Evolutionary conservation across 2,888 invertebrate genomes (phyloP), one percentile per base, ranked within the genome.

Genomic region (Epinotia brunnichana): DNA sequence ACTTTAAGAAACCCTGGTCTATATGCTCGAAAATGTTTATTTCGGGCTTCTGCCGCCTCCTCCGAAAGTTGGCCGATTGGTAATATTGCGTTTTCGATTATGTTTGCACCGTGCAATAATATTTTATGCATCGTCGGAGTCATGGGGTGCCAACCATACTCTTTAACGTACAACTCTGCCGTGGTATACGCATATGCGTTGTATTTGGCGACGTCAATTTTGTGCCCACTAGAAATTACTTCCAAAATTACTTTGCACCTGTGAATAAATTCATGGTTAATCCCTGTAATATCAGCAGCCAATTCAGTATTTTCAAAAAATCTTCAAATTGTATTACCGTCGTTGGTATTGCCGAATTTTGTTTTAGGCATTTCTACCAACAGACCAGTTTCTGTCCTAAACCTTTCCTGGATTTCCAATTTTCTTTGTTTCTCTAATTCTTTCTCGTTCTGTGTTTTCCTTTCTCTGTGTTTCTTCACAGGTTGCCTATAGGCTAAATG

Each of bases 1-100:
- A n/a, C n/a, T n/a, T n/a, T n/a, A n/a, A n/a, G n/a, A n/a, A n/a
- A n/a, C n/a, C n/a, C n/a, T n/a, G n/a, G n/a, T n/a, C n/a, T n/a
- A n/a, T n/a, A n/a, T n/a, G 2, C 21, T 24, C 79, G 63, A 67
- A 78, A 79, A 74, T 81, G 76, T 70, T 81, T 83, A 64, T 83
- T 82, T n/a, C 80, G 66, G 19, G 74, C 73, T 39, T 74, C 75
- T 35, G 78, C 60, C 1, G 60, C 60, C 9, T 60, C 60, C 13
- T 60, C 60, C 1, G 60, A 60, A 2, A 60, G 17, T 19, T 60
- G 41, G 39, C 60, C 60, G 15, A 60, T 60, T 13, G 60, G 60
- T 39, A 59, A 19, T 17, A 61, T 11, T 0, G 67, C 54, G 11
- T 56, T 39, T 17, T 70, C 56, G 17, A 74, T 67, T 11, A 74